Evolutionary conservation across 37 sponge, comb jelly and placozoan species (phyloP).

Genomic region (Halichondria panicea): DNA sequence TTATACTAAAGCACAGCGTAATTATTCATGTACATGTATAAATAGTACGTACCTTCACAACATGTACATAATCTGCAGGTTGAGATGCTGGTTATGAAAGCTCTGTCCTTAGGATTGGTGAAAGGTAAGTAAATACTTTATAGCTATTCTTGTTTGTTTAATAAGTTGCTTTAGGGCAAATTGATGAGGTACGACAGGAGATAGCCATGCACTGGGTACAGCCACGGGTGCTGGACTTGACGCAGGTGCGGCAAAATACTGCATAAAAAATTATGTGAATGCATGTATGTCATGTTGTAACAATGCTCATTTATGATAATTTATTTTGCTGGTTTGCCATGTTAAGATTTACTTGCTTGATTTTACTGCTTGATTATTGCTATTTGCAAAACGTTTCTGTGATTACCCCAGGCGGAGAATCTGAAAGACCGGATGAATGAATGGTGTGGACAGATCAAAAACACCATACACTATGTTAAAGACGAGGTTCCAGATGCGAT

Average conservation of each 20-base stretch:
- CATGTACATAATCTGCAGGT: conserved; percentile 51
- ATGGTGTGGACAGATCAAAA: conserved; percentile 61
- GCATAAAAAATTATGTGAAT: not conserved
- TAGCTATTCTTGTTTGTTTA: not conserved
- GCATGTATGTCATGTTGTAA: not conserved
- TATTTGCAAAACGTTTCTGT: not conserved
- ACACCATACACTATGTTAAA: conserved; percentile 52
- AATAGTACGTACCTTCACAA: not conserved
- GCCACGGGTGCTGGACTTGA: conserved; percentile 80
- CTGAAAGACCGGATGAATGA: conserved; percentile 40
- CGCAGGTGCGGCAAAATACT: no score
- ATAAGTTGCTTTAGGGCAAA: conserved; percentile 34
- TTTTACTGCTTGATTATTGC: not conserved
- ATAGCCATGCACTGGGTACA: conserved; percentile 93
- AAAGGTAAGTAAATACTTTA: conserved; percentile 43
- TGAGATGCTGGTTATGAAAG: conserved; percentile 90
- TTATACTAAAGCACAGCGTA: not conserved
- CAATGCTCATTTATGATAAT: not conserved
- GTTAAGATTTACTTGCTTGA: not conserved
- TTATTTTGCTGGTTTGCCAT: no score
- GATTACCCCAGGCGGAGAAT: conserved; percentile 40
- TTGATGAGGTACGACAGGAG: conserved; percentile 76
- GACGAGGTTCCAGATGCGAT: conserved; percentile 69
- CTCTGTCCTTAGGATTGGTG: conserved; percentile 80
- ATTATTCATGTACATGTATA: not conserved